Percentiles rank a stretch among this genome's conserved stretches.
Conservation (phyloP, 2,888 invertebrate genomes). For the Eristalis pertinax region DNA sequence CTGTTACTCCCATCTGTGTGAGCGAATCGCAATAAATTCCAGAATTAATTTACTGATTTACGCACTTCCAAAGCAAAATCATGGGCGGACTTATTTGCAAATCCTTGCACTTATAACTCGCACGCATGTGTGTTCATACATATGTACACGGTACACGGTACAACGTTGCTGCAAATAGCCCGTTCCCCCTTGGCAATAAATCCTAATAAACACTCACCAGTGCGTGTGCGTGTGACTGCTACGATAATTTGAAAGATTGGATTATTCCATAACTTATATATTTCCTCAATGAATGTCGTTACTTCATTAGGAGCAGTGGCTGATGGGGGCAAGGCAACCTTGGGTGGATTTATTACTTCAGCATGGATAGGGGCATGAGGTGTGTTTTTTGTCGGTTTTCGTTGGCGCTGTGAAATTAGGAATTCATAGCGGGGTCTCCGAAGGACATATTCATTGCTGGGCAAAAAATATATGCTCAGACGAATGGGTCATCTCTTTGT, state of each 20-base stretch:
- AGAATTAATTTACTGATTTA: slow-evolving; percentile 64
- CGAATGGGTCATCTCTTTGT: slow-evolving; percentile 21
- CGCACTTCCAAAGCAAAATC: slow-evolving; percentile 31
- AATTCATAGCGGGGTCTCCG: slow-evolving; percentile 28
- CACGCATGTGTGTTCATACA: not conserved
- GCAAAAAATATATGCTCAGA: not conserved
- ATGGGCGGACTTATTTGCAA: slow-evolving; percentile 16
- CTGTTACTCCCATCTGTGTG: slow-evolving; percentile 4
- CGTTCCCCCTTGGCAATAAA: slow-evolving; percentile 27
- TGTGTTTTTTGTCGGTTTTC: not conserved
- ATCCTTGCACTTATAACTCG: slow-evolving; percentile 1
- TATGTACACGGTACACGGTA: not conserved
- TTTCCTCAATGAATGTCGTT: slow-evolving; percentile 30
- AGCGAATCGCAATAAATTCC: slow-evolving; percentile 51
- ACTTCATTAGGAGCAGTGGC: slow-evolving; percentile 5
- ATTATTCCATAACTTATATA: slow-evolving; percentile 34
- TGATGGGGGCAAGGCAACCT: not conserved
- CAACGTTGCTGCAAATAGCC: not conserved
- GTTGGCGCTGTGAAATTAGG: not conserved
- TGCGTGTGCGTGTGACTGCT: not conserved
- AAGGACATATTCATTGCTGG: not conserved
- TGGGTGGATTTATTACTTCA: slow-evolving; percentile 6
- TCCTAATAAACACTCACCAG: slow-evolving; percentile 35
- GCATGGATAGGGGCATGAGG: not conserved
- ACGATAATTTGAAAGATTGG: slow-evolving; percentile 41